Base-by-base conservation (phyloP, 2,888 invertebrate genomes). In the Lithophane socia region DNA sequence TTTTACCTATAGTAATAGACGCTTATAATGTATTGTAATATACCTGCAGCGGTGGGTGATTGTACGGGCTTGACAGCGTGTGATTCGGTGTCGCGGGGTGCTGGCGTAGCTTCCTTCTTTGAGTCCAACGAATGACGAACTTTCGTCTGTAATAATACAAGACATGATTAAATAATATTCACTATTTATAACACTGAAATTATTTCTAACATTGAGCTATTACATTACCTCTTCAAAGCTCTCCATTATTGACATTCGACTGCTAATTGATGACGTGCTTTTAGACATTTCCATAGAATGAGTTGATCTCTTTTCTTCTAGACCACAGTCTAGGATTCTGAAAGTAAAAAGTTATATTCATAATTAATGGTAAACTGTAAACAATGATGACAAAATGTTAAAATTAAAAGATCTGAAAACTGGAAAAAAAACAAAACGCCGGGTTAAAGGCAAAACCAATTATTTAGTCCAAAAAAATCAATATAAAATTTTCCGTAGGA, bases 261-360 rank as follows among this genome's bases (percentile, higher is more conserved):
- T 96, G 87, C 94, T 96, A 56, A 97, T 96, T 1, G 97, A 95
- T 0, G 97, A 96, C 9, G 97, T 97, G 89, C 97, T 97, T 86
- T 95, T 96, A 3, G 97, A 97, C 97, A 97, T 97, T 90, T 97
- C 97, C 94, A 97, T 96, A 8, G 95, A 94, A 83, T 95, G 96
- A 52, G 94, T 91, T 63, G 95, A 92, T 84, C 94, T 90, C 83
- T 95, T 96, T 77, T 97, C 97, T 80, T 96, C 95, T 73, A 96
- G 85, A 54, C 95, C 95, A 66, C 94, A 94, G 60, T 97, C 97
- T 77, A 96, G 87, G 75, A 97, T 94, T 88, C 97, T 96, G 89
- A 42, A 68, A 68, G 7, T 18, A 18, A 68, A 68, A 16, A 56
- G 1, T 52, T 37, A 37, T 0, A 54, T 37, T 68, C 3, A 37